phyloP scores from a whole-genome alignment of 2,113 vertebrate genomes.

The Echinops telfairi region DNA sequence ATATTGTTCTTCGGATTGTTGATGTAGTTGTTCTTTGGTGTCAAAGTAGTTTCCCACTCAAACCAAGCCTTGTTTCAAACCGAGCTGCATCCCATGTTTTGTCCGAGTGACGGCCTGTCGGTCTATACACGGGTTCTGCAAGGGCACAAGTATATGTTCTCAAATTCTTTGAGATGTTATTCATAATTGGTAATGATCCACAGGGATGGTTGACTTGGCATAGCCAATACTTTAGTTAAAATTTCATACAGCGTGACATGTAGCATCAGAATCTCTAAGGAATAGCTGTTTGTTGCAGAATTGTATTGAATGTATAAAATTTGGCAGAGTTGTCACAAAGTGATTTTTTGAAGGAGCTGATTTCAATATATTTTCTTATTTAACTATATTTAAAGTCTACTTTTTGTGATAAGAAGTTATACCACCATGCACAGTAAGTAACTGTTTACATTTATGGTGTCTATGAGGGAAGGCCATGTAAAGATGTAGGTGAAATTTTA shows the following conservation, averaged over 20 bases:
- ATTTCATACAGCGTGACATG: background rate
- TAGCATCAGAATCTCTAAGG: background rate
- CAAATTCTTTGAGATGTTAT: background rate
- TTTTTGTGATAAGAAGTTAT: background rate
- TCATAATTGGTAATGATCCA: background rate
- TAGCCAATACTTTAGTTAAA: background rate
- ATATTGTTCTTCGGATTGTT: too few species aligned
- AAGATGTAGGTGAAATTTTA: background rate
- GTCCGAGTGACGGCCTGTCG: background rate
- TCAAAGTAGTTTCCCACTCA: too few species aligned
- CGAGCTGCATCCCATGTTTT: background rate
- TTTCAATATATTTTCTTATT: background rate
- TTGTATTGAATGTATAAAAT: background rate
- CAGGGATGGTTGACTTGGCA: background rate
- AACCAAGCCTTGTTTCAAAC: background rate
- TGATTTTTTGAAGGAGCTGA: background rate
- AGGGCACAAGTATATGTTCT: background rate
- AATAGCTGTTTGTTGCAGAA: background rate
- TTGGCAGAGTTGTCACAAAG: background rate
- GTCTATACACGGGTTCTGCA: background rate
- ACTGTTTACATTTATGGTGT: background rate
- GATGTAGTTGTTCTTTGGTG: too few species aligned
- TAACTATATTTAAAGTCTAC: background rate
- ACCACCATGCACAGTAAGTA: background rate
- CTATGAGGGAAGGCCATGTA: background rate